Evolutionary conservation across 1,140 invertebrate species (phyloP), one percentile per base, ranked within the genome.

Genomic region (Ostrea edulis): DNA sequence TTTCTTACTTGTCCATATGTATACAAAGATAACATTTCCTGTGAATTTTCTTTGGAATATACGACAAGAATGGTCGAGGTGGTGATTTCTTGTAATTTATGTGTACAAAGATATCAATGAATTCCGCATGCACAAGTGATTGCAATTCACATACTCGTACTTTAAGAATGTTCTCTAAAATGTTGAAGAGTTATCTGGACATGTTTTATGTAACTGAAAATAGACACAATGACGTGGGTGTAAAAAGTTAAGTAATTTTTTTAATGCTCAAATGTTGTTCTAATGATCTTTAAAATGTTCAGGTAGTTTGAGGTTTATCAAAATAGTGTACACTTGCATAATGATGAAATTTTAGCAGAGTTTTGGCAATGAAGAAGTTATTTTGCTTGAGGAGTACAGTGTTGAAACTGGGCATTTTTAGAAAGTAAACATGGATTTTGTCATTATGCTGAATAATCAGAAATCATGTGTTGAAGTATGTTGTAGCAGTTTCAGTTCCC

Each of bases 221-320:
- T 77, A 77, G 68, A 44, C 35, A 77, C 25, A 77, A 9, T 35
- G 68, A 77, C 68, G 29, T 77, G 25, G 29, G 68, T 77, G 29
- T 35, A 77, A 77, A 77, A 77, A 29, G 68, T 22, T 29, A 77
- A 77, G 68, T 77, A 29, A 77, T 29, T 77, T 77, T 77, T 77
- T 77, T 77, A 77, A 77, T 77, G 68, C 68, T 35, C 29, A 35
- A 77, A 77, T 77, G 68, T 77, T 77, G 68, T 77, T 77, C 29
- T 29, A 77, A 77, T 29, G 68, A 29, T 29, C 68, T 77, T 22
- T 44, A 35, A 17, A 77, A 77, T 77, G 29, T 77, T 77, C 25
- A 77, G 68, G 25, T 14, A 77, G 68, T 77, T 77, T 77, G 22
- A 8, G 68, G 29, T 35, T 77, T 77, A 77, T 77, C 68, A 29